These are phyloP conservation scores for Mirza zaza DNA, from an alignment of 2,113 vertebrate species.

Conservation along the genomic window DNA sequence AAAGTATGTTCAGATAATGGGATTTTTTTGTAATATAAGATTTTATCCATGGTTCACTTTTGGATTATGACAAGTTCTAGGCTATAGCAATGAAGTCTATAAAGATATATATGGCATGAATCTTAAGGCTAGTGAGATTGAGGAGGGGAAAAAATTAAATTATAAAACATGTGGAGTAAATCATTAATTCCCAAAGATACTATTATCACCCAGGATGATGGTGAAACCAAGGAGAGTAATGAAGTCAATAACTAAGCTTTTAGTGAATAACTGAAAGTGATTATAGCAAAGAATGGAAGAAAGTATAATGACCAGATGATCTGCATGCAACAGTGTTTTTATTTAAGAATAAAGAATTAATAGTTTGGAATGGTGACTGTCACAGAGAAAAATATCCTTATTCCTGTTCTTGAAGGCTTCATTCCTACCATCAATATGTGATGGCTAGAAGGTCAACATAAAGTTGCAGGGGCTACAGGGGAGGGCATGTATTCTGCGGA, in stretches of 20 bases:
- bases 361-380: background rate
- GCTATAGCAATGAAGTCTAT: background rate
- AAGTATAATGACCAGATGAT: background rate
- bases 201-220: background rate
- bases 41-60: background rate
- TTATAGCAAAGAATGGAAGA: background rate
- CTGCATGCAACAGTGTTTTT: background rate
- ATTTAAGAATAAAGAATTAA: background rate
- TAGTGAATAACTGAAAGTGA: background rate
- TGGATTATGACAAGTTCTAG: background rate
- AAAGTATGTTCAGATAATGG: background rate
- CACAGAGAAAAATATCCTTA: too few species aligned
- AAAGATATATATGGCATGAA: background rate
- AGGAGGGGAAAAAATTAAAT: background rate
- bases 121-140: background rate
- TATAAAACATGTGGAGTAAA: background rate
- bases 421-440: accelerated
- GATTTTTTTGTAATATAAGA: background rate
- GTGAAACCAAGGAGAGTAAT: background rate
- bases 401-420: background rate
- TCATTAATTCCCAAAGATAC: background rate
- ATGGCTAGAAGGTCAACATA: background rate
- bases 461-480: background rate
- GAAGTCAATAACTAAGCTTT: background rate
- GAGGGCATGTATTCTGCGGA: background rate